Evolutionary conservation across 23 tunicate species (phyloP).

Genomic region (Aplidium turbinatum): DNA sequence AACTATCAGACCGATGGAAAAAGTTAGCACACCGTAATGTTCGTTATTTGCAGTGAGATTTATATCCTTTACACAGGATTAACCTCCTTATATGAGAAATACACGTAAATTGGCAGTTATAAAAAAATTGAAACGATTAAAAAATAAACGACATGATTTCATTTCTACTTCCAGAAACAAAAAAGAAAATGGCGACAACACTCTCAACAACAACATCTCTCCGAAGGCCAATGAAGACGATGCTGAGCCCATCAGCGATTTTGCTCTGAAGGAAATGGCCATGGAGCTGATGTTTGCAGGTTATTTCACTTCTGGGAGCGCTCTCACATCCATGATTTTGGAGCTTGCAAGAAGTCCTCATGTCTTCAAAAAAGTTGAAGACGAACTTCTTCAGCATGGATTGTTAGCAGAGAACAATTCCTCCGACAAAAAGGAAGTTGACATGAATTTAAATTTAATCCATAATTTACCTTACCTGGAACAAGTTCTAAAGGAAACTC

Average conservation of each 20-base stretch:
- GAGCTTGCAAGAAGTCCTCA: conserved; percentile 64
- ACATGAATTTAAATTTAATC: conserved; percentile 32
- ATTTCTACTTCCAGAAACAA: too few relatives aligned
- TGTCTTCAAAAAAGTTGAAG: conserved; percentile 64
- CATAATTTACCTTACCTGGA: conserved; percentile 62
- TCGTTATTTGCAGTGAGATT: too few relatives aligned
- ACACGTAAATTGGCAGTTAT: too few relatives aligned
- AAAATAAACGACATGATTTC: too few relatives aligned
- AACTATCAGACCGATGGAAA: too few relatives aligned
- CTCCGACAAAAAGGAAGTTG: not conserved
- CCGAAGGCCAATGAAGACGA: not conserved
- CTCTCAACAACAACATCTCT: not conserved
- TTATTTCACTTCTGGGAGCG: conserved; percentile 76
- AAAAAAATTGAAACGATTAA: too few relatives aligned
- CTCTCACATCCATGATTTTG: conserved; percentile 55
- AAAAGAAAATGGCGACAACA: too few relatives aligned
- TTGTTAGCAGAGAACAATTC: conserved; percentile 29
- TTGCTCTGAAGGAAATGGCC: conserved; percentile 74
- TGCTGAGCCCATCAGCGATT: conserved; percentile 43
- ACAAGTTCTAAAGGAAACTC: conserved; percentile 80
- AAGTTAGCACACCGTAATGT: too few relatives aligned
- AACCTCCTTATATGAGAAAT: too few relatives aligned
- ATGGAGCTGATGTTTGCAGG: conserved; percentile 90
- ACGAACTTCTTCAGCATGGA: conserved; percentile 62
- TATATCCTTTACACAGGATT: too few relatives aligned